Conservation (phyloP, 2,113 vertebrate genomes). For the Myocastor coypus region DNA sequence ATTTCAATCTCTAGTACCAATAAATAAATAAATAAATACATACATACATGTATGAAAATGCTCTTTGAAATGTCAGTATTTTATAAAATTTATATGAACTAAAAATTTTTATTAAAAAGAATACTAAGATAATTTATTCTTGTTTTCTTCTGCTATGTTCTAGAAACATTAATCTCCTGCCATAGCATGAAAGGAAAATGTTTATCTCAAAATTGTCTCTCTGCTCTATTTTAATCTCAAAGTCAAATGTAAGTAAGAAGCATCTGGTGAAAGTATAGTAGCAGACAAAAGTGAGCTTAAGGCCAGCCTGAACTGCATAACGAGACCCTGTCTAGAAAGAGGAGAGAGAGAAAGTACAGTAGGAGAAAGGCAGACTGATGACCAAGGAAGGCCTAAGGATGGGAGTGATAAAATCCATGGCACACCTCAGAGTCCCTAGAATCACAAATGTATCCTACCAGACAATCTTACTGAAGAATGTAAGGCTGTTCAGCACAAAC, state of each 20-base stretch:
- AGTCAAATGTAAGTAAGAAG: constrained; percentile 19
- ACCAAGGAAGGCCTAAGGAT: neutral
- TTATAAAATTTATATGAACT: neutral
- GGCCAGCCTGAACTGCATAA: no score
- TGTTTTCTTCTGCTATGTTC: neutral
- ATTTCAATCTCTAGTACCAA: no score
- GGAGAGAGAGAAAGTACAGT: neutral
- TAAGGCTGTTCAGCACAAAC: neutral
- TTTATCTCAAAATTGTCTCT: constrained; percentile 1
- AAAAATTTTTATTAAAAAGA: neutral
- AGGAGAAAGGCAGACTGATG: neutral
- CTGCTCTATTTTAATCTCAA: constrained; percentile 2
- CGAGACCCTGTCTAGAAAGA: no score
- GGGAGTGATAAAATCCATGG: neutral
- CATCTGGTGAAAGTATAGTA: neutral
- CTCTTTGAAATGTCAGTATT: neutral
- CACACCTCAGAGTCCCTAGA: neutral
- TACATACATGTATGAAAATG: neutral
- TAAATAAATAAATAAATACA: no score
- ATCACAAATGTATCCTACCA: neutral
- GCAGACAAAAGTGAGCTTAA: neutral
- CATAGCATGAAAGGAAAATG: neutral
- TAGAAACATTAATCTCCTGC: constrained; percentile 24
- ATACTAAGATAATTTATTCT: constrained; percentile 17
- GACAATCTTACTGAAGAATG: neutral